These are phyloP conservation scores for Patella pellucida DNA, from an alignment of 2,888 invertebrate genomes.

Conservation along the genomic window DNA sequence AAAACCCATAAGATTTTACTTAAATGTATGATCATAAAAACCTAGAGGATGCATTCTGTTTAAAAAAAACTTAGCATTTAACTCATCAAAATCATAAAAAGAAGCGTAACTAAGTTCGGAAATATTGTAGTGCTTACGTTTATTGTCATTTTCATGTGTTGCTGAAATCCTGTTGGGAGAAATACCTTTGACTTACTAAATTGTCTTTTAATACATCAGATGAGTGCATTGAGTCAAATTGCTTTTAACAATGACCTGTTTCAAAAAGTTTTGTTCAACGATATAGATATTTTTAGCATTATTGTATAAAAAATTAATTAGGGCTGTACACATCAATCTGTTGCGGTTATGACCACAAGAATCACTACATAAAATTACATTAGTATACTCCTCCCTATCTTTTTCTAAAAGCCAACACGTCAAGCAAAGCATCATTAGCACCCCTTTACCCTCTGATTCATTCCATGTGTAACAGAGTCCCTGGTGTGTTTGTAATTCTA, in stretches of 20 bases:
- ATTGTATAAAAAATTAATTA: not conserved
- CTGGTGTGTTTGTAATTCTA: not conserved
- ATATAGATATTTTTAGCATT: not conserved
- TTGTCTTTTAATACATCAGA: not conserved
- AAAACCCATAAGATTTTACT: too few relatives aligned
- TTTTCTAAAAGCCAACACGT: not conserved
- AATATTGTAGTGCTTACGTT: not conserved
- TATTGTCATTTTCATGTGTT: not conserved
- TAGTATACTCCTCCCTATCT: not conserved
- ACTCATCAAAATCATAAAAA: not conserved
- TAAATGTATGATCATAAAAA: too few relatives aligned
- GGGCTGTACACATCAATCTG: not conserved
- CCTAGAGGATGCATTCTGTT: not conserved
- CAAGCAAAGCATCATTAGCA: not conserved
- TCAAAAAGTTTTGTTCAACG: not conserved
- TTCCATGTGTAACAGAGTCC: not conserved
- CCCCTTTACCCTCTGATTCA: not conserved
- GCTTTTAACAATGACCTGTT: not conserved
- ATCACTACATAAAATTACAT: slow-evolving; percentile 3
- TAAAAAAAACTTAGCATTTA: not conserved
- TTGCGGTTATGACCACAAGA: not conserved
- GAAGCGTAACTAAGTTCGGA: not conserved
- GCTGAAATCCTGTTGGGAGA: not conserved
- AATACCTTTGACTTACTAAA: not conserved
- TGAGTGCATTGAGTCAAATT: not conserved